Evolutionary conservation across 2,113 vertebrate species (phyloP).

Genomic region (Deroptyus accipitrinus): DNA sequence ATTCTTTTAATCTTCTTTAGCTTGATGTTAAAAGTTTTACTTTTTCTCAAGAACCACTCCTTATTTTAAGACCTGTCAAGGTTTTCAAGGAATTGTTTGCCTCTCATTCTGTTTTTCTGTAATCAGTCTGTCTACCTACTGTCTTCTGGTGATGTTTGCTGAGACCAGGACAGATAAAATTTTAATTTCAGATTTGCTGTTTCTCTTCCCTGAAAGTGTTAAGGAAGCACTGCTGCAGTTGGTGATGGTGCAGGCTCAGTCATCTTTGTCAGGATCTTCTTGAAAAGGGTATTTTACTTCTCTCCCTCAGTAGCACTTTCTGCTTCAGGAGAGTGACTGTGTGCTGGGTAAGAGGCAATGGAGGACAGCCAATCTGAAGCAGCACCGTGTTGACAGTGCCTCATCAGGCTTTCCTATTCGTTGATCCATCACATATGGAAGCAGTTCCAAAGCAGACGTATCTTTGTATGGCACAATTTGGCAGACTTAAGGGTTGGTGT

Average conservation of each 20-base stretch:
- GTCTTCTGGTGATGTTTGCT: background rate
- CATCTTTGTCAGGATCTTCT: background rate
- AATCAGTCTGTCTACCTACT: background rate
- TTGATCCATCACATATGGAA: background rate
- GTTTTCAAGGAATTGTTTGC: background rate
- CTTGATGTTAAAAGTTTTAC: background rate
- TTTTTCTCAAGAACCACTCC: background rate
- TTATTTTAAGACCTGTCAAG: background rate
- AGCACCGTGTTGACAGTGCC: background rate
- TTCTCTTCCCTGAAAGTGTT: background rate
- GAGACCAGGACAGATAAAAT: background rate
- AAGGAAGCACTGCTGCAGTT: background rate
- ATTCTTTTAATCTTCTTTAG: background rate
- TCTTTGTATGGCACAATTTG: background rate
- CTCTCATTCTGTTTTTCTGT: background rate
- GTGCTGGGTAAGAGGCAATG: background rate
- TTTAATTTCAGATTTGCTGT: background rate
- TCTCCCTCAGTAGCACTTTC: background rate
- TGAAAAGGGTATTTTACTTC: background rate
- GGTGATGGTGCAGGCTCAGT: background rate
- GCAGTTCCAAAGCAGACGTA: background rate
- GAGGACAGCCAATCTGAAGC: background rate
- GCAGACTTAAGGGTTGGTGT: background rate
- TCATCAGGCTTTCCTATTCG: background rate
- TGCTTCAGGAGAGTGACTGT: background rate